These are phyloP conservation scores for Tanytarsus gracilentus DNA, from an alignment of 2,888 invertebrate species.

Conservation along the genomic window DNA sequence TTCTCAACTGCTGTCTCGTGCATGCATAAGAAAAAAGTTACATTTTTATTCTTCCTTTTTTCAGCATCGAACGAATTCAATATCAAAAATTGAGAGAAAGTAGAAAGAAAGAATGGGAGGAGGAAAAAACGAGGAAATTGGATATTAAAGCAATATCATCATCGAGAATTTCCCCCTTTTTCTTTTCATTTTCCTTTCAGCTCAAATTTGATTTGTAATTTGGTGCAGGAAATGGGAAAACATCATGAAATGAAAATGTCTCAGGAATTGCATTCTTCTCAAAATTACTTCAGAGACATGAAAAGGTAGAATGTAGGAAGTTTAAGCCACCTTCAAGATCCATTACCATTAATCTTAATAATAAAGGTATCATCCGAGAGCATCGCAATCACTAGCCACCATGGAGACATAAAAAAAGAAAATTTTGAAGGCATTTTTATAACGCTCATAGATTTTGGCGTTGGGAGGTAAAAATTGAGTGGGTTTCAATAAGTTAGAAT, in stretches of 20 bases:
- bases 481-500: too few species aligned
- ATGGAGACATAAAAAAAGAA: slow-evolving; percentile 1
- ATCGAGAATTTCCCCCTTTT: background rate
- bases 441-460: background rate
- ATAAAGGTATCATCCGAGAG: too few species aligned
- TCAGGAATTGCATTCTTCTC: background rate
- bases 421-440: background rate
- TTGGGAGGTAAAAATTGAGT: too few species aligned
- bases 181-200: background rate
- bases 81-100: background rate
- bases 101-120: background rate
- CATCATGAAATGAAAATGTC: background rate
- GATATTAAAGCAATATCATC: slow-evolving; percentile 22
- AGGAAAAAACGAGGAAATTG: slow-evolving; percentile 7
- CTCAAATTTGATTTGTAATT: slow-evolving; percentile 16
- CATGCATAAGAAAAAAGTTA: too few species aligned
- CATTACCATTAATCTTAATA: slow-evolving; percentile 17
- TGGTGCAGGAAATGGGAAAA: slow-evolving; percentile 15
- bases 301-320: background rate
- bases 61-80: too few species aligned
- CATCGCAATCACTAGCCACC: too few species aligned
- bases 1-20: too few species aligned
- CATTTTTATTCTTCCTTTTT: too few species aligned
- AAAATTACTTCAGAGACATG: background rate
- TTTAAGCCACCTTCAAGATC: slow-evolving; percentile 18